phyloP scores from a whole-genome alignment of 2,888 invertebrate species.

The Hartigia nigra region DNA sequence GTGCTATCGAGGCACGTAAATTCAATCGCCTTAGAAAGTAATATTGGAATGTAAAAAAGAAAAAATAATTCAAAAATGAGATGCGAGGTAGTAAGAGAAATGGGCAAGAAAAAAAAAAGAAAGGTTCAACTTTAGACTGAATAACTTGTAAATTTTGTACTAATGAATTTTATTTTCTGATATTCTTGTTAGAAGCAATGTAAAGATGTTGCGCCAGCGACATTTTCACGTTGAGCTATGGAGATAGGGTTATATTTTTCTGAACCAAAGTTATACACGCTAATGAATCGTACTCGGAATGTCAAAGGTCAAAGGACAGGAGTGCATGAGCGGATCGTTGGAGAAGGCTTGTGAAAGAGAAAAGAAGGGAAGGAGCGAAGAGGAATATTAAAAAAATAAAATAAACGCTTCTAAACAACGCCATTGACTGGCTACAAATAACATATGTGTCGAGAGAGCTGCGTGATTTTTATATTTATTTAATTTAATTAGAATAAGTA shows the following conservation, averaged over 20 bases:
- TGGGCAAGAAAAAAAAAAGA: not conserved
- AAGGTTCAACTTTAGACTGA: not conserved
- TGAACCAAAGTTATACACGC: slow-evolving; percentile 49
- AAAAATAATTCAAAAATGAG: not conserved
- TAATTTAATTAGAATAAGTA: slow-evolving; percentile 38
- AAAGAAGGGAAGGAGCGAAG: slow-evolving; percentile 5
- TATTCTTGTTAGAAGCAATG: not conserved
- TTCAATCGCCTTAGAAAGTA: not conserved
- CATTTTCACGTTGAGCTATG: not conserved
- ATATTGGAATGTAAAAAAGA: not conserved
- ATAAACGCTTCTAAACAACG: slow-evolving; percentile 9
- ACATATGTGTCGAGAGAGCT: slow-evolving; percentile 31
- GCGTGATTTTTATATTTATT: slow-evolving; percentile 49
- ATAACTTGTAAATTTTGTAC: not conserved
- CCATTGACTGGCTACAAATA: slow-evolving; percentile 34
- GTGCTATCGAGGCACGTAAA: not conserved
- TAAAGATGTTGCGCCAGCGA: not conserved
- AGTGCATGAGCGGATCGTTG: not conserved
- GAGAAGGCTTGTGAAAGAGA: slow-evolving; percentile 22
- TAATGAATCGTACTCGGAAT: slow-evolving; percentile 27
- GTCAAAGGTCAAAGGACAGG: not conserved
- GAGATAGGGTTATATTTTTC: slow-evolving; percentile 31
- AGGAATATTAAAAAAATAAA: slow-evolving; percentile 15
- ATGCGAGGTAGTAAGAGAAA: not conserved
- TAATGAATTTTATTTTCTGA: not conserved